Percentiles rank a stretch among this genome's conserved stretches.
Conservation (phyloP, 2,888 invertebrate genomes). For the Lasioglossum malachurum region DNA sequence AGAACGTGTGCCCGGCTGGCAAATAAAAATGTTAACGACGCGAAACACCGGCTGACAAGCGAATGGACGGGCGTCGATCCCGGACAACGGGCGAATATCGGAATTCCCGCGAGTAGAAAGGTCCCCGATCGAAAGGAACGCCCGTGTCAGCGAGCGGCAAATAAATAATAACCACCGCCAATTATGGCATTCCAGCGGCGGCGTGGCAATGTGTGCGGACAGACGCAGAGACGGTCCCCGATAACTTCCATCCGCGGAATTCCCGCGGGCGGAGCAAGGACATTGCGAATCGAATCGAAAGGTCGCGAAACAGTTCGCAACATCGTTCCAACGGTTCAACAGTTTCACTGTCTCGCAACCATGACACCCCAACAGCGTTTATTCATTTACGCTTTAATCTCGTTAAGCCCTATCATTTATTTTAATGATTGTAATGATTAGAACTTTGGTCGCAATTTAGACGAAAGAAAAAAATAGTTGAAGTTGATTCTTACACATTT, state of each 20-base stretch:
- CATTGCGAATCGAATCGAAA: constrained; percentile 47
- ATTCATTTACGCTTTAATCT: no score
- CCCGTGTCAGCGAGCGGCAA: constrained; percentile 30
- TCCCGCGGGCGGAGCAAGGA: constrained; percentile 53
- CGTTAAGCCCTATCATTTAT: no score
- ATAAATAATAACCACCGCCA: constrained; percentile 51
- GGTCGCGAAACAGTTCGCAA: constrained; percentile 54
- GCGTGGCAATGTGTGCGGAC: constrained; percentile 1
- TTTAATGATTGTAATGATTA: no score
- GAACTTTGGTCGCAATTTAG: no score
- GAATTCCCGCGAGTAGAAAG: constrained; percentile 50
- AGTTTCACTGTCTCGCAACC: background rate
- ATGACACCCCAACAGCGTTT: background rate
- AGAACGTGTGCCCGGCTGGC: background rate
- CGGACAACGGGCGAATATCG: constrained; percentile 25
- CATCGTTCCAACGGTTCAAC: background rate
- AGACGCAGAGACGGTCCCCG: background rate
- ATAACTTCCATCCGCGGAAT: constrained; percentile 34
- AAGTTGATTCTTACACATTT: no score
- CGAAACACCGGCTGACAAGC: constrained; percentile 13
- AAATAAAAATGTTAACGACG: constrained; percentile 18
- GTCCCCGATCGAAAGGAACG: constrained; percentile 42
- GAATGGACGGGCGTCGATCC: constrained; percentile 32
- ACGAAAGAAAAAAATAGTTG: no score
- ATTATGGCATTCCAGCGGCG: constrained; percentile 52